Conservation (phyloP, 1,140 invertebrate genomes). For the Teleopsis dalmanni region DNA sequence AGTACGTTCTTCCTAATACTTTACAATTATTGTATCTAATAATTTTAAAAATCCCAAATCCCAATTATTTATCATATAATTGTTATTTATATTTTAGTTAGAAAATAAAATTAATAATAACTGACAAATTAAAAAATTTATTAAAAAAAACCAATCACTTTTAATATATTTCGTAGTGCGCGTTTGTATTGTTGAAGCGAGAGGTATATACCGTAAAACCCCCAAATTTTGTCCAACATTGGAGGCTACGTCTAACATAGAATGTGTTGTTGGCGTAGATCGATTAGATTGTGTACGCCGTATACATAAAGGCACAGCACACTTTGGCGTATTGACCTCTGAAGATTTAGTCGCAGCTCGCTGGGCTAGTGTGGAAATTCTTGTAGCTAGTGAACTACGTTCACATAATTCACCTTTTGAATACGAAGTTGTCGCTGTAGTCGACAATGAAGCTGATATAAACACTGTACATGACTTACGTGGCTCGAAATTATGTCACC, state of each 20-base stretch:
- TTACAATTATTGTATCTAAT: no score
- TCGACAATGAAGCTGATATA: constrained; percentile 49
- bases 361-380: constrained; percentile 55
- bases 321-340: constrained; percentile 73
- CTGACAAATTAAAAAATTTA: not conserved
- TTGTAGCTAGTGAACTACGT: constrained; percentile 63
- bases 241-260: constrained; percentile 50
- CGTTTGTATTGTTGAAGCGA: constrained; percentile 59
- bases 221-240: constrained; percentile 54
- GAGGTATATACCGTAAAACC: constrained; percentile 50
- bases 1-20: no score
- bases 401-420: constrained; percentile 49
- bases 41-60: no score
- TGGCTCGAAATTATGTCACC: constrained; percentile 66
- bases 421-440: constrained; percentile 62
- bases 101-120: not conserved
- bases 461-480: constrained; percentile 52
- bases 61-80: no score
- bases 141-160: not conserved
- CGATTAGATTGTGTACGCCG: constrained; percentile 69
- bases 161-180: constrained; percentile 49
- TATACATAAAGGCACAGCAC: constrained; percentile 63
- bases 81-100: not conserved
- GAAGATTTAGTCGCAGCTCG: constrained; percentile 71
- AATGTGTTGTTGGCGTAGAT: constrained; percentile 60